phyloP scores from a whole-genome alignment of 2,888 invertebrate species.

The Tenthredo livida region DNA sequence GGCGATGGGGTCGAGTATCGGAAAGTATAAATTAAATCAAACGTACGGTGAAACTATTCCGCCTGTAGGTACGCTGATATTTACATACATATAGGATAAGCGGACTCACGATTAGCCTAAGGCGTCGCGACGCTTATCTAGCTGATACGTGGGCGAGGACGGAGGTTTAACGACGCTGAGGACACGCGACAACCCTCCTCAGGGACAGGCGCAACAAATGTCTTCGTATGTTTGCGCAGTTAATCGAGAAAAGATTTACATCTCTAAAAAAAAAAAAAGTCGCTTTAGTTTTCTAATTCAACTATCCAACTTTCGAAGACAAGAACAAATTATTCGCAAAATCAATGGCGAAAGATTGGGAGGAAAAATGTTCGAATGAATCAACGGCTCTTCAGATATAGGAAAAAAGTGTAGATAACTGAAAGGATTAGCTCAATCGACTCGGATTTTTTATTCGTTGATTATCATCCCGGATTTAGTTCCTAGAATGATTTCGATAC shows the following conservation, averaged over 20 bases:
- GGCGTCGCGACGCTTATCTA: conserved; percentile 50
- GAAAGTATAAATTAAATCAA: conserved; percentile 36
- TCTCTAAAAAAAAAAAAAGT: background rate
- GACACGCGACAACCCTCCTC: conserved; percentile 50
- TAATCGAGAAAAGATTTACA: conserved; percentile 2
- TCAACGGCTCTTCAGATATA: background rate
- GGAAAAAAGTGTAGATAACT: background rate
- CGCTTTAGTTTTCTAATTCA: background rate
- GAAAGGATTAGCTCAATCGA: background rate
- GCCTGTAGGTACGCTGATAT: conserved; percentile 4
- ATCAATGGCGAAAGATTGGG: background rate
- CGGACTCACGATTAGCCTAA: conserved; percentile 43
- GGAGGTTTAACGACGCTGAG: conserved; percentile 47
- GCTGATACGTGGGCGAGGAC: conserved; percentile 32
- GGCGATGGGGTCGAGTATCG: background rate
- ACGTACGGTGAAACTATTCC: conserved; percentile 28
- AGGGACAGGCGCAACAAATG: conserved; percentile 47
- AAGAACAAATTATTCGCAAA: background rate
- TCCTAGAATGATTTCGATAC: conserved; percentile 6
- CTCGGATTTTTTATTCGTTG: background rate
- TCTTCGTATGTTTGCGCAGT: background rate
- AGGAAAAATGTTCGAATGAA: background rate
- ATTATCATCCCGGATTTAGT: background rate
- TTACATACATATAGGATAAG: conserved; percentile 45
- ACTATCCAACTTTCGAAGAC: background rate